Evolutionary conservation across 2,888 invertebrate genomes (phyloP).

Genomic region (Andrena minutula): DNA sequence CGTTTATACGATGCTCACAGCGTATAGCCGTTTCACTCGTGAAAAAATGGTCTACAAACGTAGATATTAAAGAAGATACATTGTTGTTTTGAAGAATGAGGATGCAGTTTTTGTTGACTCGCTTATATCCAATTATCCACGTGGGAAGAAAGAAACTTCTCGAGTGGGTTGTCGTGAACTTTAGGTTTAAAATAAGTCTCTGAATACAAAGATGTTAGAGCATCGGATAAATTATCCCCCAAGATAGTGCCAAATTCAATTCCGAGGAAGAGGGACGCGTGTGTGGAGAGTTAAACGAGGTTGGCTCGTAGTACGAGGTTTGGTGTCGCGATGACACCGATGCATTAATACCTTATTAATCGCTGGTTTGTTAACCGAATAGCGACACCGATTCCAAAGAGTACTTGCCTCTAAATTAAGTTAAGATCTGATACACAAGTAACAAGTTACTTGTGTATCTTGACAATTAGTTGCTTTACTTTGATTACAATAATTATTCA

Average conservation of each 20-base stretch:
- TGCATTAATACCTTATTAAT: constrained; percentile 53
- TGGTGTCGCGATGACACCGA: constrained; percentile 36
- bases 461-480: too few relatives aligned
- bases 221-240: constrained; percentile 30
- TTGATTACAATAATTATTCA: too few relatives aligned
- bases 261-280: constrained; percentile 29
- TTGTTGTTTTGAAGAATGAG: not conserved
- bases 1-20: too few relatives aligned
- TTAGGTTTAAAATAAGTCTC: constrained; percentile 16
- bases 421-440: too few relatives aligned
- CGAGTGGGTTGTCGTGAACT: not conserved
- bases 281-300: constrained; percentile 45
- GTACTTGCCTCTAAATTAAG: not conserved
- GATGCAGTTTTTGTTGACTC: not conserved
- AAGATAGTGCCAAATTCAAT: constrained; percentile 56
- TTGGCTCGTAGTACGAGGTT: constrained; percentile 21
- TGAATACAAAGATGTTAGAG: constrained; percentile 4
- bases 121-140: too few relatives aligned
- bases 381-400: not conserved
- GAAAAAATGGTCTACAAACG: too few relatives aligned
- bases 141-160: not conserved
- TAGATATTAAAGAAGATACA: too few relatives aligned
- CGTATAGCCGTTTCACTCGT: too few relatives aligned
- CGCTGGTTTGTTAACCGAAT: constrained; percentile 32
- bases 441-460: too few relatives aligned